Evolutionary conservation across 2,888 invertebrate genomes (phyloP).

Genomic region (Meghimatium bilineatum): DNA sequence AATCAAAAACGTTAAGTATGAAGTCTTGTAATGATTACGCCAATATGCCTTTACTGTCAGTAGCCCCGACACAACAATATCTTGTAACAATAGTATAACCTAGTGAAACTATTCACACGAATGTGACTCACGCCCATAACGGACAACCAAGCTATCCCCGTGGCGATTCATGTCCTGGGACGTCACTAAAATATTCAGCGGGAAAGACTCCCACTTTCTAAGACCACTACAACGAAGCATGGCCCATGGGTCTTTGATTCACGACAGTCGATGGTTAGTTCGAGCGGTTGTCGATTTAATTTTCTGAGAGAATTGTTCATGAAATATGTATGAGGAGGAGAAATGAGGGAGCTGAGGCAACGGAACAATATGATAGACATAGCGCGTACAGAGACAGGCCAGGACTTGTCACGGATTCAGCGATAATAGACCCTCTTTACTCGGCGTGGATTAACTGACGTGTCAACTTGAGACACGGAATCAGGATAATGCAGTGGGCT

Average conservation of each 20-base stretch:
- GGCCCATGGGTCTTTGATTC: background rate
- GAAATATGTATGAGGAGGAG: background rate
- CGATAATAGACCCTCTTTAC: no score
- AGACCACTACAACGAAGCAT: background rate
- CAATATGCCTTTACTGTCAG: no score
- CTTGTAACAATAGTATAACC: no score
- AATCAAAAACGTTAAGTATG: no score
- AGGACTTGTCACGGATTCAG: no score
- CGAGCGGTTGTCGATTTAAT: constrained; percentile 3
- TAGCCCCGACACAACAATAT: no score
- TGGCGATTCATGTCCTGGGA: background rate
- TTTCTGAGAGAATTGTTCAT: background rate
- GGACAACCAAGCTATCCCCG: background rate
- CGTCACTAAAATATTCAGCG: background rate
- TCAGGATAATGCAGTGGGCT: no score
- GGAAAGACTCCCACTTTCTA: background rate
- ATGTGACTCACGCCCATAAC: background rate
- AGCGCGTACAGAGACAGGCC: background rate
- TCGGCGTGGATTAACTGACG: no score
- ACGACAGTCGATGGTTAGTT: background rate
- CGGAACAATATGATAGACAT: background rate
- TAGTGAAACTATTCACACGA: no score
- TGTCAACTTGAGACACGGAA: no score
- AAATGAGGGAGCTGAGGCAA: background rate
- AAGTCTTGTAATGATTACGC: no score